phyloP scores from a whole-genome alignment of 2,888 invertebrate species.

The Amphipoea lucens region DNA sequence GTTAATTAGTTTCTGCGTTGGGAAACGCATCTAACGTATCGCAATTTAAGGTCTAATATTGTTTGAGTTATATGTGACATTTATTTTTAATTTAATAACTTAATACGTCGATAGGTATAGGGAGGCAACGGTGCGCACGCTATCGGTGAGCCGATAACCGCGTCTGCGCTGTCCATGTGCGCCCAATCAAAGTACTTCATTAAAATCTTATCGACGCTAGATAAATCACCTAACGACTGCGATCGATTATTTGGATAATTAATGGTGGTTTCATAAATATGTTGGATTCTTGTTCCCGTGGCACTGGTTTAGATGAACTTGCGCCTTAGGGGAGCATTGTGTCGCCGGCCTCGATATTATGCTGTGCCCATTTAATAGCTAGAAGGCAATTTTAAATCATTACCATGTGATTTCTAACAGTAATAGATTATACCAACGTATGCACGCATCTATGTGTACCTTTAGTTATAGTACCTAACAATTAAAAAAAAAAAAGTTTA shows the following conservation, averaged over 20 bases:
- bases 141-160: slow-evolving; percentile 85
- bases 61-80: slow-evolving; percentile 68
- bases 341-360: slow-evolving; percentile 66
- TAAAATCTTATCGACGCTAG: slow-evolving; percentile 90
- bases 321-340: slow-evolving; percentile 73
- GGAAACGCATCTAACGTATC: slow-evolving; percentile 70
- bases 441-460: neutral
- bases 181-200: slow-evolving; percentile 91
- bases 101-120: slow-evolving; percentile 87
- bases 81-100: slow-evolving; percentile 90
- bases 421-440: slow-evolving; percentile 9
- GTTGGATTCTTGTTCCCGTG: slow-evolving; percentile 83
- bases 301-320: slow-evolving; percentile 76
- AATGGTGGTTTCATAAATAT: slow-evolving; percentile 88
- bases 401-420: slow-evolving; percentile 48
- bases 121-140: slow-evolving; percentile 85
- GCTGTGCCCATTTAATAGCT: slow-evolving; percentile 23
- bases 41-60: slow-evolving; percentile 74
- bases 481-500: neutral
- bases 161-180: slow-evolving; percentile 84
- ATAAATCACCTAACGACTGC: slow-evolving; percentile 90
- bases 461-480: neutral
- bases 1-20: slow-evolving; percentile 80
- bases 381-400: slow-evolving; percentile 54
- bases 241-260: slow-evolving; percentile 90